Percentiles rank a stretch among this genome's conserved stretches.
These are phyloP conservation scores for Hedychridium roseum DNA, from an alignment of 2,888 invertebrate genomes.

Conservation along the genomic window DNA sequence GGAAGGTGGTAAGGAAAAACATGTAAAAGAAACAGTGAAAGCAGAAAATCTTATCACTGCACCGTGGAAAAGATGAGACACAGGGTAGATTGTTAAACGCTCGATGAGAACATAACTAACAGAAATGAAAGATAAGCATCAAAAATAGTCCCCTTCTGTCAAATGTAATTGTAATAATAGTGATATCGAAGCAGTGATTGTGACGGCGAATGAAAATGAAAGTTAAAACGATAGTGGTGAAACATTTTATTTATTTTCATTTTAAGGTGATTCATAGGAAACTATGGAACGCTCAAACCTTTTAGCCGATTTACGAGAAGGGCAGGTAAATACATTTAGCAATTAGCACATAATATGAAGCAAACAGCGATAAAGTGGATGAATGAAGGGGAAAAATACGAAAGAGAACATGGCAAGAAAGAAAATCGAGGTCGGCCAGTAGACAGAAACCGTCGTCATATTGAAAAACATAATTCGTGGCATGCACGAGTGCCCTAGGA, in stretches of 20 bases:
- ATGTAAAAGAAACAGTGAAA: not conserved
- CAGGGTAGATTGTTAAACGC: too few species aligned
- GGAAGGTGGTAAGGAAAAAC: not conserved
- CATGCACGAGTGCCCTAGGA: constrained; percentile 34
- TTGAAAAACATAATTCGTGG: constrained; percentile 63
- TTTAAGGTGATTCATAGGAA: too few species aligned
- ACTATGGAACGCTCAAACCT: too few species aligned
- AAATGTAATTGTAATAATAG: too few species aligned
- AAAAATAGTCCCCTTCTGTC: too few species aligned
- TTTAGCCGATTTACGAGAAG: constrained; percentile 55
- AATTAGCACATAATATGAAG: too few species aligned
- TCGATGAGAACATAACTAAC: too few species aligned
- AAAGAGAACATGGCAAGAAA: constrained; percentile 23
- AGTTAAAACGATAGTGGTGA: too few species aligned
- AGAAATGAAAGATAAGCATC: too few species aligned
- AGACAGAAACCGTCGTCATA: constrained; percentile 58
- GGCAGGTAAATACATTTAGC: constrained; percentile 36
- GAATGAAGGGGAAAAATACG: constrained; percentile 14
- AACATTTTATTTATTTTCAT: too few species aligned
- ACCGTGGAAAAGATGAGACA: constrained; percentile 32
- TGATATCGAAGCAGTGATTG: too few species aligned
- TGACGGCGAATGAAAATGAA: too few species aligned
- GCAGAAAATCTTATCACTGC: constrained; percentile 1
- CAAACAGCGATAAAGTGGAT: constrained; percentile 14
- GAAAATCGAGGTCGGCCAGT: constrained; percentile 29